phyloP scores from a whole-genome alignment of 2,797 vertebrate species.

The Uromys caudimaculatus region DNA sequence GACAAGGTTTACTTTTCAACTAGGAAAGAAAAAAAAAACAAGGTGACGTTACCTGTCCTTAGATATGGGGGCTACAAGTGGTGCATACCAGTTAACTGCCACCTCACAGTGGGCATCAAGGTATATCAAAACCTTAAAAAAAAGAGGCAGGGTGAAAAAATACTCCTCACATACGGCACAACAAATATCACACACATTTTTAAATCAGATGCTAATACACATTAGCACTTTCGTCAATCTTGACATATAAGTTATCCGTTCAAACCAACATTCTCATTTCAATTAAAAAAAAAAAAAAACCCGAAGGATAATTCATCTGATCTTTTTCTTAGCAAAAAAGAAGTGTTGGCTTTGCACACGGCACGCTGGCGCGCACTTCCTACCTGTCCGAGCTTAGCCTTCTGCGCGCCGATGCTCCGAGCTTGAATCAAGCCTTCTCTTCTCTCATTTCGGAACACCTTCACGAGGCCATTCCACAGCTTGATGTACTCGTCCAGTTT shows the following conservation, averaged over 20 bases:
- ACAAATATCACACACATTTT: neutral
- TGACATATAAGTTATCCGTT: slow-evolving; percentile 54
- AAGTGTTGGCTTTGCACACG: neutral
- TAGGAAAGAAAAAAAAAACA: slow-evolving; percentile 64
- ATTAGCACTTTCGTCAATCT: slow-evolving; percentile 54
- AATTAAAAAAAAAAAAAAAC: neutral
- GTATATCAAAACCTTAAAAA: slow-evolving; percentile 96
- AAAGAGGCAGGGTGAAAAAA: slow-evolving; percentile 75
- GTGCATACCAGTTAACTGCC: slow-evolving; percentile 97
- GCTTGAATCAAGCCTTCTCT: slow-evolving; percentile 99
- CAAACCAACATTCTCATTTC: slow-evolving; percentile 67
- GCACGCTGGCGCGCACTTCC: slow-evolving; percentile 25
- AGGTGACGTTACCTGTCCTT: slow-evolving; percentile 95
- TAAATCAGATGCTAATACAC: slow-evolving; percentile 55
- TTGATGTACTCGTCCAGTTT: slow-evolving; percentile 96
- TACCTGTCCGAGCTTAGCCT: slow-evolving; percentile 94
- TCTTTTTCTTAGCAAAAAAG: neutral
- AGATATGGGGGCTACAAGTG: slow-evolving; percentile 97
- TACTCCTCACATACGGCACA: slow-evolving; percentile 58
- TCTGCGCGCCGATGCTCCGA: slow-evolving; percentile 96
- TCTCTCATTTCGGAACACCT: slow-evolving; percentile 96
- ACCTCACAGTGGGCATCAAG: slow-evolving; percentile 99
- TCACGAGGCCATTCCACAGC: slow-evolving; percentile 98
- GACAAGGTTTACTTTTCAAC: slow-evolving; percentile 70
- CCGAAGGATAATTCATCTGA: slow-evolving; percentile 2